Evolutionary conservation across 2,797 vertebrate species (phyloP), one percentile per base, ranked within the genome.

Genomic region (Chromis chromis): DNA sequence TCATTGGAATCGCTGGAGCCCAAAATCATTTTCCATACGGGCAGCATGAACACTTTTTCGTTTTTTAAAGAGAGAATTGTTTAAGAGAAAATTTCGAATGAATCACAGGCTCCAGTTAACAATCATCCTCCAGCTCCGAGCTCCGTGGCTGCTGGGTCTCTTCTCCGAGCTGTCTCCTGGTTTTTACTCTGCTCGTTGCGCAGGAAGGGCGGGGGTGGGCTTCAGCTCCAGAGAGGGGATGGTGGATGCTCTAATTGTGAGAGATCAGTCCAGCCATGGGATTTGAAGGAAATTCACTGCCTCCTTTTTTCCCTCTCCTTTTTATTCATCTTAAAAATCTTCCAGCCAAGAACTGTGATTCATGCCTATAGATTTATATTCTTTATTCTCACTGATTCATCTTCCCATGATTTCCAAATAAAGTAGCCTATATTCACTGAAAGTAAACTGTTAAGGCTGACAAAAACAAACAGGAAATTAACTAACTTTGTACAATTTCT

Each of bases 181-280:
- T 86, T 82, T 49, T 74, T 80, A 70, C 74, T 78, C 71, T 78
- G 59, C 46, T 67, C 10, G 25, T 65, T 36, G 70, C 33, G 74
- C 86, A 82, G 85, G 83, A 80, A 69, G 85, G 87, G 79, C n/a
- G 77, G 81, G 74, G 64, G 36, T 22, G 74, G 55, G 79, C 78
- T 80, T 62, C 60, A 64, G 55, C 75, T 56, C 1, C 63, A 72
- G 74, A 9, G 11, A 44, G 77, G 49, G 68, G 77, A 58, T 65
- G 76, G 14, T 33, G 62, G 60, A 73, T 78, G 74, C 74, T 83
- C 58, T 79, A 46, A 80, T 75, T 86, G 76, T 79, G 21, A 25
- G 61, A 69, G 16, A 76, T 31, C 66, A 60, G 17, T 33, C 9
- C 66, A 66, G 27, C 53, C 3, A 27, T 19, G 58, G 17, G 36